These are phyloP conservation scores for Cathartes aura DNA, from an alignment of 2,113 vertebrate genomes.

Conservation along the genomic window DNA sequence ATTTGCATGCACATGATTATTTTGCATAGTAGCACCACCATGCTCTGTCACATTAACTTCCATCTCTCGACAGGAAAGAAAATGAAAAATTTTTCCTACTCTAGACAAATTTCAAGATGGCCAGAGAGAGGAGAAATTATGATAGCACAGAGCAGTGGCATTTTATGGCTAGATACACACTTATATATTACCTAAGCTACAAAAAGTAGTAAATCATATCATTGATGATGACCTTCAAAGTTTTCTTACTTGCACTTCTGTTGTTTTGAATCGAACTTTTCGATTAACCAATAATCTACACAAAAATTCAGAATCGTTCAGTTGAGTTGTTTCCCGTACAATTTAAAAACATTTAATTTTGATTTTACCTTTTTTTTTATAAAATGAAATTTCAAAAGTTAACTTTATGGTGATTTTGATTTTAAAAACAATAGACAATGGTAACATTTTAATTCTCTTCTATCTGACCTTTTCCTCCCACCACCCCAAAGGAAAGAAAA, in stretches of 20 bases:
- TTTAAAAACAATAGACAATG: neutral
- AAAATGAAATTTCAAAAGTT: neutral
- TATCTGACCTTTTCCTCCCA: neutral
- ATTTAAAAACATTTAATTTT: neutral
- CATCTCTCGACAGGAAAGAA: neutral
- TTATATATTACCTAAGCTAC: neutral
- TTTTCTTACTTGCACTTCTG: neutral
- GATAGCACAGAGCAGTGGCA: neutral
- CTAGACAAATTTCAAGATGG: neutral
- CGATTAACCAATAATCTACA: neutral
- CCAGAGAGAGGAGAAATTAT: neutral
- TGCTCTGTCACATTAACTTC: neutral
- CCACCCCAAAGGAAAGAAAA: neutral
- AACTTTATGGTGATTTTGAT: neutral
- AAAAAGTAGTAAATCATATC: neutral
- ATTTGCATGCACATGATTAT: neutral
- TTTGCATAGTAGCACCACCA: neutral
- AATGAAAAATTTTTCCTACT: neutral
- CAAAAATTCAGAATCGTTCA: neutral
- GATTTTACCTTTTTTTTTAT: neutral
- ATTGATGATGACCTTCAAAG: neutral
- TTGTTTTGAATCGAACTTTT: neutral
- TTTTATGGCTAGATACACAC: neutral
- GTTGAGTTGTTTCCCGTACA: neutral
- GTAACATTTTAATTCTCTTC: neutral